A percentile compares a stretch with the other conserved stretches of the same genome.
Conservation (phyloP, 2,113 vertebrate species). For the Catharus minimus region DNA sequence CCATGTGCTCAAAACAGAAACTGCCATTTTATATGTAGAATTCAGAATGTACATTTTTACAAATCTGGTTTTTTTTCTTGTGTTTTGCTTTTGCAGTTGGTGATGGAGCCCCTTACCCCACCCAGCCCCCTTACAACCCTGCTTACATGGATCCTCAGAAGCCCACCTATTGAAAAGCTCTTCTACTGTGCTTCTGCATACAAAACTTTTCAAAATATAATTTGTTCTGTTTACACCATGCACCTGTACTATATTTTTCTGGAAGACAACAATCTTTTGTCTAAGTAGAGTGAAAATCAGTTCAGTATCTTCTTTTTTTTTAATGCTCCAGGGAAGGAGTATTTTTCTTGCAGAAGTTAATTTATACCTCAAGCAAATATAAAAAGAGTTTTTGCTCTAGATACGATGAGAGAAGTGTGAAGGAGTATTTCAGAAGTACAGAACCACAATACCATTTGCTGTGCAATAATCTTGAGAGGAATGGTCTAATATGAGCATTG, state of each 20-base stretch:
- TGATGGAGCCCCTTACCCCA: constrained; percentile 62
- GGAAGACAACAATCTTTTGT: constrained; percentile 6
- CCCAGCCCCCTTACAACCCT: constrained; percentile 89
- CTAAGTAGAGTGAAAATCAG: background rate
- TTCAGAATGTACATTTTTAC: background rate
- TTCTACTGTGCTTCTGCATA: background rate
- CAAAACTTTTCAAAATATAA: background rate
- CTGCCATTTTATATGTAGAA: background rate
- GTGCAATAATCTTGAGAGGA: constrained; percentile 21
- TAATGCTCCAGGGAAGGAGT: background rate
- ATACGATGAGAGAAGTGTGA: background rate
- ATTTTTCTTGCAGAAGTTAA: constrained; percentile 16
- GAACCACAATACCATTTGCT: background rate
- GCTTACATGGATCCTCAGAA: constrained; percentile 81
- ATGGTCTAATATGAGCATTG: background rate
- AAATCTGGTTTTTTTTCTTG: background rate
- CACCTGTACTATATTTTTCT: constrained; percentile 24
- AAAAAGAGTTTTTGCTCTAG: background rate
- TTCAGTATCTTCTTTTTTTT: background rate
- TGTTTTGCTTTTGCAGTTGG: constrained; percentile 66
- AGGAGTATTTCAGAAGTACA: background rate
- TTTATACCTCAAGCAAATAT: constrained; percentile 45
- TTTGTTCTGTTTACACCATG: constrained; percentile 41
- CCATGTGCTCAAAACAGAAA: background rate
- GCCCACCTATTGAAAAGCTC: constrained; percentile 64